Percentiles rank a stretch among this genome's conserved stretches.
Conservation (phyloP, 2,888 invertebrate genomes). For the Thymelicus sylvestris region DNA sequence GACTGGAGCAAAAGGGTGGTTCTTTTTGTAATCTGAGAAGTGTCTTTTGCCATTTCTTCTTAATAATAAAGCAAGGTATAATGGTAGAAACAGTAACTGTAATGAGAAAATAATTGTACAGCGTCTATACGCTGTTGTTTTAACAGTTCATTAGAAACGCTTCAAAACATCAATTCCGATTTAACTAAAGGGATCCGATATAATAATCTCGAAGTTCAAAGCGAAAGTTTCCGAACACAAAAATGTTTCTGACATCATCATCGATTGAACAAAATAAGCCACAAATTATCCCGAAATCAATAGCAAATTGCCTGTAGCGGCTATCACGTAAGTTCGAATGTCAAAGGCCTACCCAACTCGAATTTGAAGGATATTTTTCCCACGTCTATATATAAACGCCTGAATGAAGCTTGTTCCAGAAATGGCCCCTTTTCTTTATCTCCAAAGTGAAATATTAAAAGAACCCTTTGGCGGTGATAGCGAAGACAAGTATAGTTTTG, state of each 20-base stretch:
- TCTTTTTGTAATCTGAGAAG: no score
- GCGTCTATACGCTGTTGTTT: no score
- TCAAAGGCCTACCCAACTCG: slow-evolving; percentile 31
- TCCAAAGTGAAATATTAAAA: slow-evolving; percentile 28
- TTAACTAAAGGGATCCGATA: no score
- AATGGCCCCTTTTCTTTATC: slow-evolving; percentile 33
- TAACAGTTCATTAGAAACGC: no score
- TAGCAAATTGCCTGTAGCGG: slow-evolving; percentile 14
- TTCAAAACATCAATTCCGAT: no score
- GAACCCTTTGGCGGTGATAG: slow-evolving; percentile 22
- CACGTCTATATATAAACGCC: slow-evolving; percentile 19
- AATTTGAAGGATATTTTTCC: slow-evolving; percentile 21
- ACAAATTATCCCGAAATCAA: slow-evolving; percentile 6
- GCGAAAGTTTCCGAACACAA: not conserved
- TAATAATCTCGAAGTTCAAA: no score
- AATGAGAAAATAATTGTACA: no score
- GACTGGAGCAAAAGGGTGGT: no score
- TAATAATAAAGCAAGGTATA: no score
- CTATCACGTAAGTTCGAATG: slow-evolving; percentile 14
- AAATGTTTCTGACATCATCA: slow-evolving; percentile 5
- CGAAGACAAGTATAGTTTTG: slow-evolving; percentile 17
- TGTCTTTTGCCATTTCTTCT: no score
- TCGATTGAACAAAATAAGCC: not conserved
- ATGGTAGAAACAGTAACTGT: no score
- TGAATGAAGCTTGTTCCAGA: slow-evolving; percentile 17